Evolutionary conservation across 2,797 vertebrate genomes (phyloP), one percentile per base, ranked within the genome.

Genomic region (Dicrostonyx torquatus): DNA sequence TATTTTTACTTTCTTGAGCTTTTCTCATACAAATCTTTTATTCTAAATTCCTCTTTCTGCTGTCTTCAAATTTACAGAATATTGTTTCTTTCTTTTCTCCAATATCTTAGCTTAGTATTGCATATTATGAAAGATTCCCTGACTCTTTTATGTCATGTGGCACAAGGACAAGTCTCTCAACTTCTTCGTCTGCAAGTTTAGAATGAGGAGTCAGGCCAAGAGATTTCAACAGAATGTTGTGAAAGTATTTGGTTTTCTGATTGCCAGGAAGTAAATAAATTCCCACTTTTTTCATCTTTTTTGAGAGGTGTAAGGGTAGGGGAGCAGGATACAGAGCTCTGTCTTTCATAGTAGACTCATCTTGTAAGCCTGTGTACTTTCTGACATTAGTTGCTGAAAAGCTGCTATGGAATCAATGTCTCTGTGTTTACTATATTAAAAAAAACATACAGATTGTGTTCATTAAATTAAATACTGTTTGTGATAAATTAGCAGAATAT

Each of bases 31-130:
- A 40, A 43, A 43, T 11, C 15, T 91, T 94, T 90, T 82, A 92
- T 92, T 87, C 53, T 45, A 90, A 60, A n/a, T 83, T 87, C 8
- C 45, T 77, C 79, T 95, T 82, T 80, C 20, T 94, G 92, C 60
- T 90, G 53, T 40, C 14, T 72, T 80, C 14, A 72, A 31, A 24
- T 90, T 62, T 93, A 24, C 26, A 68, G 60, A 82, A 78, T 83
- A 64, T 72, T 55, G 17, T 60, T 62, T 90, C 73, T 94, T 87
- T 53, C 24, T 76, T 92, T 76, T 11, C 62, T 91, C 18, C 12
- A 55, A 58, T 89, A 85, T 29, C 70, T 83, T 31, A 89, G 66
- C 6, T 86, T 43, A 90, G 87, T 53, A 86, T 37, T 37, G 7
- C 29, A 37, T 68, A 3, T 78, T 40, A 53, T 80, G 45, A 55